These are phyloP conservation scores for Microvelia longipes DNA, from an alignment of 1,140 invertebrate species.

Conservation along the genomic window DNA sequence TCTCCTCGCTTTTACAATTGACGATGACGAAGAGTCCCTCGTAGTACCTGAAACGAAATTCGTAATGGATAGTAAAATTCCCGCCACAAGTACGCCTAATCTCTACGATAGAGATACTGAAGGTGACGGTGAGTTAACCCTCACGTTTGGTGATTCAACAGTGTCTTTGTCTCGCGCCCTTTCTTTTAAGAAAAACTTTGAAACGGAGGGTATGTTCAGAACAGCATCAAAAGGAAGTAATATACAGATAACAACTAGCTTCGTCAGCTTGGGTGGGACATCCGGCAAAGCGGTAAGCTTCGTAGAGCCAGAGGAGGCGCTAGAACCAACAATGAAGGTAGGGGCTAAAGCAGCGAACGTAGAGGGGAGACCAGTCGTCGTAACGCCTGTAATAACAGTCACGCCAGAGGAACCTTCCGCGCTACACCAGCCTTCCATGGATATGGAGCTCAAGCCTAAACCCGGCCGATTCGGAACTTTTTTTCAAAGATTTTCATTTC, in stretches of 20 bases:
- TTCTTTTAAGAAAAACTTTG: constrained; percentile 19
- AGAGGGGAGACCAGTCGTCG: constrained; percentile 28
- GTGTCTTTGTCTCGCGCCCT: constrained; percentile 17
- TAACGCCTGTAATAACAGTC: constrained; percentile 22
- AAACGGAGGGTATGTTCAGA: constrained; percentile 15
- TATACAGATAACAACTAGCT: constrained; percentile 24
- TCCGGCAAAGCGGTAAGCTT: constrained; percentile 16
- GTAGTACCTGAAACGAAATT: constrained; percentile 14
- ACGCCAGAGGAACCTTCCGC: not conserved
- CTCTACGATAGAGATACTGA: constrained; percentile 32
- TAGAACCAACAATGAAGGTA: constrained; percentile 14
- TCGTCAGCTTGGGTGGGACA: constrained; percentile 24
- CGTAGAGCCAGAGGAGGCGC: constrained; percentile 8
- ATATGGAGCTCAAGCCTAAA: constrained; percentile 17
- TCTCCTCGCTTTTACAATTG: constrained; percentile 10
- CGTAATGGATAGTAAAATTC: constrained; percentile 20
- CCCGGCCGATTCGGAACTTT: constrained; percentile 34
- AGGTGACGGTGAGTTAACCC: constrained; percentile 22
- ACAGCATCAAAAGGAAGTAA: constrained; percentile 20
- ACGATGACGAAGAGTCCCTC: constrained; percentile 13
- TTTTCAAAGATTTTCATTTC: constrained; percentile 35
- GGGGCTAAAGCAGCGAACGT: constrained; percentile 23
- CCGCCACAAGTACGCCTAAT: constrained; percentile 46
- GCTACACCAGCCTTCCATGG: constrained; percentile 14
- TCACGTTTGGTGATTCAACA: constrained; percentile 13